Conservation (phyloP, 2,797 vertebrate species). For the Aotus griseimembra region DNA sequence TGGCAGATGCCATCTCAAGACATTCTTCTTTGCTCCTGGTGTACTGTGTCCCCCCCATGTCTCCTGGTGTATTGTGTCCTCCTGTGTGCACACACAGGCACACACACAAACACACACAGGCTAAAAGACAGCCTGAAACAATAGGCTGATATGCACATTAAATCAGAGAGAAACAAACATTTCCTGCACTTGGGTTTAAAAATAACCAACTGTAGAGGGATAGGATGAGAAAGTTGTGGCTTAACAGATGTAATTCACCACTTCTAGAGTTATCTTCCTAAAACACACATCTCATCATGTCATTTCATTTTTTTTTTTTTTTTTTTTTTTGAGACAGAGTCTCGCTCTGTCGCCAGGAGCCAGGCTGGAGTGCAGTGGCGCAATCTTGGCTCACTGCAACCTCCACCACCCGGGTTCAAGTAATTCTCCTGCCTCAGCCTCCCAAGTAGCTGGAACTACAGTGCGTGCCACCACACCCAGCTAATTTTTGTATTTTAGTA, state of each 20-base stretch:
- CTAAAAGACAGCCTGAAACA: slow-evolving; percentile 3
- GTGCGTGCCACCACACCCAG: no score
- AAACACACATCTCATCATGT: neutral
- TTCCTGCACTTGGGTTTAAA: slow-evolving; percentile 35
- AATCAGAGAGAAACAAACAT: slow-evolving; percentile 24
- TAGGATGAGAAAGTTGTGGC: neutral
- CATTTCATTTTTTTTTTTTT: neutral
- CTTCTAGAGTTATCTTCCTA: slow-evolving; percentile 4
- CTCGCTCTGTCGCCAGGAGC: no score
- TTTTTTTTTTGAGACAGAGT: no score
- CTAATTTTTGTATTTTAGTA: no score
- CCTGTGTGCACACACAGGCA: neutral
- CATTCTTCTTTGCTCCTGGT: neutral
- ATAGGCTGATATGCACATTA: neutral
- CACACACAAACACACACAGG: neutral
- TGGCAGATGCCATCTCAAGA: neutral
- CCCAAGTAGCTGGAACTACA: no score
- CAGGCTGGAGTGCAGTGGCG: no score
- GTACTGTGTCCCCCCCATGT: neutral
- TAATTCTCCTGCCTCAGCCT: no score
- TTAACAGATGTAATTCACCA: neutral
- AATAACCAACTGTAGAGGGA: neutral
- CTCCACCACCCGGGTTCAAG: no score
- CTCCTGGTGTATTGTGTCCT: neutral
- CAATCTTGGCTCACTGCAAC: no score